phyloP scores from a whole-genome alignment of 2,888 invertebrate species.

The Hartigia nigra region DNA sequence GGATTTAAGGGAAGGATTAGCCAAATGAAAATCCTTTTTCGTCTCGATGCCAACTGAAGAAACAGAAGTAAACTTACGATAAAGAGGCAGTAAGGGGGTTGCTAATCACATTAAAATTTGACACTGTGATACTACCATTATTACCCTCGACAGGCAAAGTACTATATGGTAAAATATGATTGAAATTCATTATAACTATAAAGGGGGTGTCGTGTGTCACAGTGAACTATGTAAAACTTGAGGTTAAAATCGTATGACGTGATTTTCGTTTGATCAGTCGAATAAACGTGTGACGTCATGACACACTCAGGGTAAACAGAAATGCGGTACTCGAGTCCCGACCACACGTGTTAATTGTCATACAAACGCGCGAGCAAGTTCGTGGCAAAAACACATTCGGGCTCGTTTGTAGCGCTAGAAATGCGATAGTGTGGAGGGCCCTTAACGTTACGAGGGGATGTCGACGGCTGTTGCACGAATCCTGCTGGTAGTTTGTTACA shows the following conservation, averaged over 20 bases:
- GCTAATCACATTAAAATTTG: neutral
- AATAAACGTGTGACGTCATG: slow-evolving; percentile 16
- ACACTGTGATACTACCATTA: neutral
- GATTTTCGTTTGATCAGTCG: slow-evolving; percentile 18
- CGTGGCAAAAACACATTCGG: slow-evolving; percentile 41
- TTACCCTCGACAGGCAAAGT: too few relatives aligned
- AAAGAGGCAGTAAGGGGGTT: neutral
- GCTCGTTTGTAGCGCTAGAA: slow-evolving; percentile 19
- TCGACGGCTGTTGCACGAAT: neutral
- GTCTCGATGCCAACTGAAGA: neutral
- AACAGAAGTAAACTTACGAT: neutral
- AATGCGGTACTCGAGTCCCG: slow-evolving; percentile 33
- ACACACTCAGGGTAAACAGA: slow-evolving; percentile 27
- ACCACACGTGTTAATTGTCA: slow-evolving; percentile 50
- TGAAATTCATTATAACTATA: neutral
- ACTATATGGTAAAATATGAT: too few relatives aligned
- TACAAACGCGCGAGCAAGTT: slow-evolving; percentile 37
- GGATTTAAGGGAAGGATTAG: neutral
- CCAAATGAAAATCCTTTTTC: neutral
- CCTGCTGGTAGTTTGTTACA: neutral
- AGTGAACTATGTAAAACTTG: neutral
- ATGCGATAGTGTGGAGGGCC: neutral
- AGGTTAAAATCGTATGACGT: neutral
- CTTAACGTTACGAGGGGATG: neutral
- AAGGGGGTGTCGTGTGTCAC: neutral